Base-by-base conservation (phyloP, 2,113 vertebrate genomes). In the Chelonoidis abingdonii region DNA sequence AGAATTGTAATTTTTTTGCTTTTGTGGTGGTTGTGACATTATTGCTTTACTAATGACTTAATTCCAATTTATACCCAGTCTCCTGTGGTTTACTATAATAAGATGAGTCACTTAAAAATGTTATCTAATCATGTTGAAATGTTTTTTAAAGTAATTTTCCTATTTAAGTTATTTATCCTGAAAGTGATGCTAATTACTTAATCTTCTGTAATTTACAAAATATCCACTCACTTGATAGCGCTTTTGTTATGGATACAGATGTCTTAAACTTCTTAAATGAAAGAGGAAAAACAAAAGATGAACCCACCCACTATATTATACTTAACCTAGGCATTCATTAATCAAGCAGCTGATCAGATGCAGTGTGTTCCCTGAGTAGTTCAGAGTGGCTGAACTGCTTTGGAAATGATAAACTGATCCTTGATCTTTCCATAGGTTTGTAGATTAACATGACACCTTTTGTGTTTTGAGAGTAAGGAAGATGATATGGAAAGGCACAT, bases 21-120 rank as follows among this genome's bases (percentile, higher is more conserved):
- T 56, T 80, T 94, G 82, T 79, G 87, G 76, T 86, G 87, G 38
- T 84, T 97, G 91, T 89, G 94, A 95, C 83, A 83, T 97, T 95
- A 91, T 81, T 81, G 65, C 84, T 84, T 83, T 96, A 27, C 54
- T 95, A 82, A 87, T 86, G 86, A 93, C 92, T 83, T 85, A 97
- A 93, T 85, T 88, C 89, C 17, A 57, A 50, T 86, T 8, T 49
- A 84, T 84, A 54, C 49, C 57, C 69, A 86, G 78, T 97, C 92
- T 96, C 89, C 83, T 79, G 88, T 93, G 94, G 81, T 86, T 88
- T 93, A 49, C 88, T 89, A 2, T 86, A 92, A 91, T 95, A 86
- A 78, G 56, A 94, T 93, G 97, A 96, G 84, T 96, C 94, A 96
- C 83, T 84, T 84, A 38, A 78, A 93, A 95, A 84, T 72, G 52